A percentile compares a stretch with the other conserved stretches of the same genome.
These are phyloP conservation scores for Schizotus pectinicornis DNA, from an alignment of 2,888 invertebrate species.

Conservation along the genomic window DNA sequence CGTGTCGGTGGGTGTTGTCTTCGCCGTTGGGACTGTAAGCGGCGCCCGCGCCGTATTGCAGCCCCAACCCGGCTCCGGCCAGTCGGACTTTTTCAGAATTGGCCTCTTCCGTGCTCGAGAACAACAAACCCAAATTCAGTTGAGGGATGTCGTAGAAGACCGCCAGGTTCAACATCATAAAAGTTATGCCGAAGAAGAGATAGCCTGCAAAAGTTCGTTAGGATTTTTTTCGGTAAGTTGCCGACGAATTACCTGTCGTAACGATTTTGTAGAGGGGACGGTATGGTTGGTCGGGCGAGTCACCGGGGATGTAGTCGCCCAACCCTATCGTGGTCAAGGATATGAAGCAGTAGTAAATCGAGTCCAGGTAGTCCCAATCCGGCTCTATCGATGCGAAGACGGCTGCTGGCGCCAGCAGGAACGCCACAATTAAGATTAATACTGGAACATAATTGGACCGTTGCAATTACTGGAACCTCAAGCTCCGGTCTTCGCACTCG, in stretches of 20 bases:
- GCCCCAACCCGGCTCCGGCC: conserved; percentile 61
- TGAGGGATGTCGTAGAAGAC: conserved; percentile 91
- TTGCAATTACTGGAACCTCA: background rate
- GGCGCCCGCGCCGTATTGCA: conserved; percentile 58
- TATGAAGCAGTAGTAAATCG: conserved; percentile 90
- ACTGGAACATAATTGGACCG: conserved; percentile 56
- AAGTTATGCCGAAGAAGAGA: conserved; percentile 79
- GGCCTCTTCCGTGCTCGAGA: conserved; percentile 61
- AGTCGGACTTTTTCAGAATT: conserved; percentile 74
- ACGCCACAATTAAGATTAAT: conserved; percentile 63
- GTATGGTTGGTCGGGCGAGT: conserved; percentile 75
- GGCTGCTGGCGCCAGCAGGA: conserved; percentile 77
- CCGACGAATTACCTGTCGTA: conserved; percentile 71
- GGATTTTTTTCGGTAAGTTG: background rate
- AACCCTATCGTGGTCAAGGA: conserved; percentile 88
- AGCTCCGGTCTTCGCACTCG: too few species aligned
- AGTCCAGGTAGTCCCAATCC: conserved; percentile 84
- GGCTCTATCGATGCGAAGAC: conserved; percentile 78
- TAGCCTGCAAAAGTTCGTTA: conserved; percentile 66
- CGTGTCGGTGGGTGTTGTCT: conserved; percentile 63
- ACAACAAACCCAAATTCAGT: conserved; percentile 80
- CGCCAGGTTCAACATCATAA: conserved; percentile 83
- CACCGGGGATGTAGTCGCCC: conserved; percentile 89
- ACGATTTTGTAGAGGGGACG: conserved; percentile 83
- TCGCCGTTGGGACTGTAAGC: conserved; percentile 59